phyloP scores from a whole-genome alignment of 92 coral and sea anemone genomes.

The Porites evermanni region DNA sequence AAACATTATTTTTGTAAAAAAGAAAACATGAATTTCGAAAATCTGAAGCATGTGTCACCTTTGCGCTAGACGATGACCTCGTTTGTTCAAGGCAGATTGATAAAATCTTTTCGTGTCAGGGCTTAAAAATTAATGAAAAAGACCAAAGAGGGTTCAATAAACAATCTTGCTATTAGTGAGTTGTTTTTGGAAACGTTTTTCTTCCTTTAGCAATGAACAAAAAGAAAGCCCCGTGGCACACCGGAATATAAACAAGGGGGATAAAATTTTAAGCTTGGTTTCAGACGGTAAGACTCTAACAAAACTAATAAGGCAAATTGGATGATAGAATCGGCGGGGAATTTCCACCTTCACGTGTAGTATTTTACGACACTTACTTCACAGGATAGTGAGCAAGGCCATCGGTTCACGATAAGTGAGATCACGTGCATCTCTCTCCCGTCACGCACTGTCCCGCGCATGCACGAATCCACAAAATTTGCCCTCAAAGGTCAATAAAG shows the following conservation, averaged over 20 bases:
- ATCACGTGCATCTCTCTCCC: background rate
- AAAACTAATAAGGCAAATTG: slow-evolving; percentile 23
- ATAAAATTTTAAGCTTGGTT: background rate
- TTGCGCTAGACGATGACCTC: background rate
- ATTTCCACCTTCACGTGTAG: background rate
- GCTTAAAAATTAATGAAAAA: slow-evolving; percentile 17
- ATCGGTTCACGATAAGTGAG: slow-evolving; percentile 6
- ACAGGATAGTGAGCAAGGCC: background rate
- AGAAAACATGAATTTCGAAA: slow-evolving; percentile 13
- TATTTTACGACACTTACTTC: slow-evolving; percentile 1
- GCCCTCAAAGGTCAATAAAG: slow-evolving; percentile 18
- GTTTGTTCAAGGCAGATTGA: slow-evolving; percentile 2
- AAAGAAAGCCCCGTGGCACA: background rate
- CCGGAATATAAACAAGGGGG: background rate
- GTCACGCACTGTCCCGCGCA: slow-evolving; percentile 10
- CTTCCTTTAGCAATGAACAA: too few species aligned
- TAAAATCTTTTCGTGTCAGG: background rate
- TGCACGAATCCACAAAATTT: slow-evolving; percentile 25
- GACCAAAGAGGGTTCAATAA: background rate
- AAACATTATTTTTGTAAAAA: slow-evolving; percentile 1
- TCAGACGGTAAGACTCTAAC: slow-evolving; percentile 23
- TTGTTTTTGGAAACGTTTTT: background rate
- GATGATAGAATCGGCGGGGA: slow-evolving; percentile 30
- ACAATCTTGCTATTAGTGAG: background rate
- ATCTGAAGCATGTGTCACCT: slow-evolving; percentile 26